A percentile compares a stretch with the other conserved stretches of the same genome.
Conservation (phyloP, 1,140 invertebrate species). For the Vollenhovia emeryi region DNA sequence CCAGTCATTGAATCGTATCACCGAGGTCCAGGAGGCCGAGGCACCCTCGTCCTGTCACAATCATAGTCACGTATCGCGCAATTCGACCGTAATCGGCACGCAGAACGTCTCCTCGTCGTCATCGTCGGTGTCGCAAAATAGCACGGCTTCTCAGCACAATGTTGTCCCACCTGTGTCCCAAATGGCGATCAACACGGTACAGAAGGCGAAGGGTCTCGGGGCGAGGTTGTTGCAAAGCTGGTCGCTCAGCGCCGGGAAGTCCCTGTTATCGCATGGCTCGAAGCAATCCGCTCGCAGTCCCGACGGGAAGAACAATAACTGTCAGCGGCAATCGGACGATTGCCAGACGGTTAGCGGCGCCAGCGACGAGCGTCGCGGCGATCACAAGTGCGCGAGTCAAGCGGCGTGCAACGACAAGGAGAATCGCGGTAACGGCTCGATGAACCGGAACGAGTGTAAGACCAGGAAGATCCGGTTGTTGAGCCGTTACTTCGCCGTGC, state of each 20-base stretch:
- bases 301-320: conserved; percentile 47
- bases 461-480: conserved; percentile 87
- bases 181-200: conserved; percentile 73
- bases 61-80: conserved; percentile 76
- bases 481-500: conserved; percentile 89
- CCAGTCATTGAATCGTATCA: conserved; percentile 93
- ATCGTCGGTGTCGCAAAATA: conserved; percentile 66
- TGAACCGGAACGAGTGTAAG: conserved; percentile 80
- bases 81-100: conserved; percentile 71
- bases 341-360: conserved; percentile 48
- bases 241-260: conserved; percentile 70
- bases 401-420: conserved; percentile 68
- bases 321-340: conserved; percentile 31
- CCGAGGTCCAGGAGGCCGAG: conserved; percentile 91
- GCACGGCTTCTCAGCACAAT: conserved; percentile 53
- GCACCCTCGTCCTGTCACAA: conserved; percentile 75
- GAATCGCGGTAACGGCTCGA: conserved; percentile 63
- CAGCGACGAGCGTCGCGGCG: conserved; percentile 53
- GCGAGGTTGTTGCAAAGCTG: conserved; percentile 83
- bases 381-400: conserved; percentile 58
- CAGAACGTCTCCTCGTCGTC: conserved; percentile 67
- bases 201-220: conserved; percentile 84
- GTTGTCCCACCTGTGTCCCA: conserved; percentile 66
- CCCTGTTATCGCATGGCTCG: conserved; percentile 14
- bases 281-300: conserved; percentile 23